Conservation (phyloP, 2,888 invertebrate genomes). For the Apoda limacodes region DNA sequence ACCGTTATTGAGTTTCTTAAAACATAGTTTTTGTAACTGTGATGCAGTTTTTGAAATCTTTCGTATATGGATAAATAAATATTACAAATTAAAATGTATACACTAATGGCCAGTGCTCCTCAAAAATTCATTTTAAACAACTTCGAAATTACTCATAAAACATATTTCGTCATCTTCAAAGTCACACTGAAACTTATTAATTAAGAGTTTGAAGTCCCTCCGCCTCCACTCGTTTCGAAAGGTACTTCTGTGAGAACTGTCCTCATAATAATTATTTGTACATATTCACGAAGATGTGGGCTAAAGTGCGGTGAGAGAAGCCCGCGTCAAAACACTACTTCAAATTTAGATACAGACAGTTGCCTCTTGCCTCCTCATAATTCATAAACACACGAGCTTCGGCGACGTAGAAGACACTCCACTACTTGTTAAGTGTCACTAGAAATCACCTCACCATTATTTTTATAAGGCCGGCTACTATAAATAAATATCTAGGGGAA, state of each 20-base stretch:
- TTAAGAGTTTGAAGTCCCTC: neutral
- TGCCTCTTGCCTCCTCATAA: conserved; percentile 35
- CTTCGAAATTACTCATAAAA: too few species aligned
- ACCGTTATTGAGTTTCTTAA: too few species aligned
- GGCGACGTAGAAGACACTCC: conserved; percentile 42
- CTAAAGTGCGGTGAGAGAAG: conserved; percentile 28
- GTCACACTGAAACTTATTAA: conserved; percentile 3
- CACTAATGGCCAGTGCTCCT: too few species aligned
- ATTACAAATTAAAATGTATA: too few species aligned
- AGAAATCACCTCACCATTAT: conserved; percentile 40
- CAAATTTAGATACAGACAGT: conserved; percentile 37
- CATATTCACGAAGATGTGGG: conserved; percentile 19
- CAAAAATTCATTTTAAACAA: too few species aligned
- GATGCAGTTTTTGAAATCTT: too few species aligned
- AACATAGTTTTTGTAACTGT: too few species aligned
- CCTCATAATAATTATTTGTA: conserved; percentile 24
- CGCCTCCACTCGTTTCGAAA: conserved; percentile 18
- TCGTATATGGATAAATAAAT: too few species aligned
- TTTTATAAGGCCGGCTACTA: conserved; percentile 35
- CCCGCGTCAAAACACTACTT: conserved; percentile 41
- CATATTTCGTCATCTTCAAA: conserved; percentile 8
- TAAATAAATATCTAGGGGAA: conserved; percentile 20
- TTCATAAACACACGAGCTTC: conserved; percentile 39
- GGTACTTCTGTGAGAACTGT: conserved; percentile 1
- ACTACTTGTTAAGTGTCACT: conserved; percentile 44